Percentiles rank a stretch among this genome's conserved stretches.
Conservation (phyloP, 2,888 invertebrate species). For the Caenorhabditis drosophilae region DNA sequence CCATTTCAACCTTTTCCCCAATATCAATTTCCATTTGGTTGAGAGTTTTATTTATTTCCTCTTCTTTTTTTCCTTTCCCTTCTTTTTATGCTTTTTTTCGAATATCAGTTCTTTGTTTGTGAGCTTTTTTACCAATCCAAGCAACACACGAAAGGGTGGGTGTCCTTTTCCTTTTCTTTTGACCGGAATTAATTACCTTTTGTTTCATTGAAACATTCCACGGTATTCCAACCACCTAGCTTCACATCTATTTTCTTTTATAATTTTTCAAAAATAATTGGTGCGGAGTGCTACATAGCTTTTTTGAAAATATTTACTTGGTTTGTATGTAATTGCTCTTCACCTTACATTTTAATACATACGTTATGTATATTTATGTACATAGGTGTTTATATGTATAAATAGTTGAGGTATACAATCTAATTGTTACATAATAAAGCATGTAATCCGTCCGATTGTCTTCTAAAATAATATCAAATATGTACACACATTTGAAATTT, state of each 20-base stretch:
- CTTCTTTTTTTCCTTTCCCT: not conserved
- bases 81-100: not conserved
- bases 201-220: no score
- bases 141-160: no score
- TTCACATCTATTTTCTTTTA: constrained; percentile 5
- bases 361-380: constrained; percentile 16
- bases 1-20: no score
- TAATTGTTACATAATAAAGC: constrained; percentile 11
- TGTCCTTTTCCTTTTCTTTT: no score
- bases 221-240: constrained; percentile 17
- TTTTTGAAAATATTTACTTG: no score
- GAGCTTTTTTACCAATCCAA: no score
- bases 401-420: constrained; percentile 20
- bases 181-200: constrained; percentile 29
- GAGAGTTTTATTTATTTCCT: no score
- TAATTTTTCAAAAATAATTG: constrained; percentile 1
- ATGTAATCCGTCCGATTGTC: not conserved
- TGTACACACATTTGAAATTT: constrained; percentile 2
- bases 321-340: no score
- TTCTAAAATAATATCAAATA: not conserved
- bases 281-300: constrained; percentile 4
- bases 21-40: no score
- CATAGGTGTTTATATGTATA: not conserved
- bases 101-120: not conserved
- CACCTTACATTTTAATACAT: no score